Conservation (phyloP, 2,797 vertebrate species). For the Cygnus olor region DNA sequence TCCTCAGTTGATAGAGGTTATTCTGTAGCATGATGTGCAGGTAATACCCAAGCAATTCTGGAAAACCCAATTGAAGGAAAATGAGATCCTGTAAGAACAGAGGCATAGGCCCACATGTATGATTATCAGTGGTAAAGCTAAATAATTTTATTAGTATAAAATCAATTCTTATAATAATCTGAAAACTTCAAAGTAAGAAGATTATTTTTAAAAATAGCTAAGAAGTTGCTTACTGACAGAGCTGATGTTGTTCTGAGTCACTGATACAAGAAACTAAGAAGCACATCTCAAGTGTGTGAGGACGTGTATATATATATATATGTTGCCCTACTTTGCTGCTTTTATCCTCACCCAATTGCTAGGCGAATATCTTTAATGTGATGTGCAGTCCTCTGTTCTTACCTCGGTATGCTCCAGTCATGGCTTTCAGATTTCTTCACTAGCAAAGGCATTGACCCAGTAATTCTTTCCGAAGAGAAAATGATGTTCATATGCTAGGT, state of each 20-base stretch:
- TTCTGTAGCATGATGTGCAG: not conserved
- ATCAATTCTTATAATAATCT: not conserved
- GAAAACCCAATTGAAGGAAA: not conserved
- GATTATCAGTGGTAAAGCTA: not conserved
- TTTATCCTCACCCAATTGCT: not conserved
- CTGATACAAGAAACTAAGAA: not conserved
- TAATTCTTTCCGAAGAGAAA: conserved; percentile 14
- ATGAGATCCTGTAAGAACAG: not conserved
- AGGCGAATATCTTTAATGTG: not conserved
- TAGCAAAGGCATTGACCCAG: not conserved
- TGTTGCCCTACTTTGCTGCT: not conserved
- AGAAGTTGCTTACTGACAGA: not conserved
- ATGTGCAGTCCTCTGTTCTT: not conserved
- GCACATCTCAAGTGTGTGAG: not conserved
- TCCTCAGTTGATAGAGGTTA: not conserved
- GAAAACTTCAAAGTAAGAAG: not conserved
- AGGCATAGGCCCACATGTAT: not conserved
- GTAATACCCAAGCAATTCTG: not conserved
- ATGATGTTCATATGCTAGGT: not conserved
- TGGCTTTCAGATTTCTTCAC: not conserved
- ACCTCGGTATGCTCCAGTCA: not conserved
- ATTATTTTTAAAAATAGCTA: not conserved
- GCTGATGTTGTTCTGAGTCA: not conserved
- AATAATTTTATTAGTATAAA: not conserved
- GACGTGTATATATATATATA: too few relatives aligned